Evolutionary conservation across 2,113 vertebrate species (phyloP).

Genomic region (Pedetes capensis): DNA sequence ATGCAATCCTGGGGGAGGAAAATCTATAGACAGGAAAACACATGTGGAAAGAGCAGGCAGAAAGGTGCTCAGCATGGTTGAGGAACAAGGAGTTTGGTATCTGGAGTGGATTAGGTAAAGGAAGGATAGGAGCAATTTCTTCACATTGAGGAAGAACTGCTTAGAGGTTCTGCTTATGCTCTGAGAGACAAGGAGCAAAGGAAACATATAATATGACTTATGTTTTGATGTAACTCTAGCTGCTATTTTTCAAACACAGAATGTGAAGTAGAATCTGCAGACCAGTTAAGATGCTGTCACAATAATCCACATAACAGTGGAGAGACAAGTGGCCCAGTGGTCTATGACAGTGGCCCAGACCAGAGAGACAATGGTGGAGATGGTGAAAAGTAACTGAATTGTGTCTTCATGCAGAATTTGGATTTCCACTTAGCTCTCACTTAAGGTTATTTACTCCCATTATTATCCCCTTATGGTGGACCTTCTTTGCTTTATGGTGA

Average conservation of each 20-base stretch:
- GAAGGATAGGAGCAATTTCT: neutral
- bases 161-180: neutral
- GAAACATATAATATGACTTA: neutral
- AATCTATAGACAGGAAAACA: neutral
- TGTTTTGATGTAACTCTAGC: neutral
- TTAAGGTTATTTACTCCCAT: neutral
- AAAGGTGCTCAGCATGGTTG: neutral
- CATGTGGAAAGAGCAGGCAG: neutral
- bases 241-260: neutral
- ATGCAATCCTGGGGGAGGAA: neutral
- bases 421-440: neutral
- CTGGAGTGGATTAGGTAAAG: neutral
- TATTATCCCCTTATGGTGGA: neutral
- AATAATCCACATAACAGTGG: no score
- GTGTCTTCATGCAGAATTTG: neutral
- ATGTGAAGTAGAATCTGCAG: neutral
- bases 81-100: neutral
- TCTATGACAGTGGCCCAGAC: neutral
- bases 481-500: neutral
- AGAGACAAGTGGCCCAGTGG: no score
- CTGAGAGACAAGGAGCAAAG: neutral
- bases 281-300: neutral
- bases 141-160: neutral
- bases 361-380: neutral
- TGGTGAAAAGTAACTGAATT: neutral